Evolutionary conservation across 1,140 invertebrate species (phyloP), one percentile per base, ranked within the genome.

Genomic region (Agrilus planipennis): DNA sequence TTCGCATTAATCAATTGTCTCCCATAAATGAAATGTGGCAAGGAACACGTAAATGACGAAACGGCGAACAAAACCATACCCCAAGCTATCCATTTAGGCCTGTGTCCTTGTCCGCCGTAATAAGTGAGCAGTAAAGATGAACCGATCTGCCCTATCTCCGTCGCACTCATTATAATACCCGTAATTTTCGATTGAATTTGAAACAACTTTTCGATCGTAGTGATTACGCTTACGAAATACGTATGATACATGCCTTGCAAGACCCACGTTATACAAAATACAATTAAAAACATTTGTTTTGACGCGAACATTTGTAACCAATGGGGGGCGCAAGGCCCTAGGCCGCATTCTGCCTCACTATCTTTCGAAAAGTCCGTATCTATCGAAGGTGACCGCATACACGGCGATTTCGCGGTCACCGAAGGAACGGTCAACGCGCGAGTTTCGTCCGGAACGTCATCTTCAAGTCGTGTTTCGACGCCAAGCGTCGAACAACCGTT

Each of bases 171-270:
- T 48, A 96, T 80, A 28, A 91, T 78, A 0, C 91, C 92, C 0
- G 89, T 94, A 4, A 89, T 91, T 60, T 89, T 90, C 36, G 89
- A 93, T 54, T 92, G 89, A 31, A 96, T 86, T 69, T 90, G 86
- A 61, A 93, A 96, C 21, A 95, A 70, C 67, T 95, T 95, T 64
- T 97, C 92, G 25, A 97, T 88, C 6, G 91, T 96, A 18, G 93
- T 96, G 55, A 96, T 90, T 39, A 93, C 89, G 54, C 87, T 91
- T 20, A 93, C 91, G 60, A 96, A 90, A 63, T 96, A 97, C 15
- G 89, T 92, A 62, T 86, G 86, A 60, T 87, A 93, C 82, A 92
- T 91, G 20, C 89, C 89, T 64, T 91, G 88, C 9, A 92, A 68
- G 0, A 93, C 84, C 76, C 85, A 89, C 12, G 84, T 85, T 40